phyloP scores from a whole-genome alignment of 1,140 invertebrate genomes.

The Drosophila melanogaster region DNA sequence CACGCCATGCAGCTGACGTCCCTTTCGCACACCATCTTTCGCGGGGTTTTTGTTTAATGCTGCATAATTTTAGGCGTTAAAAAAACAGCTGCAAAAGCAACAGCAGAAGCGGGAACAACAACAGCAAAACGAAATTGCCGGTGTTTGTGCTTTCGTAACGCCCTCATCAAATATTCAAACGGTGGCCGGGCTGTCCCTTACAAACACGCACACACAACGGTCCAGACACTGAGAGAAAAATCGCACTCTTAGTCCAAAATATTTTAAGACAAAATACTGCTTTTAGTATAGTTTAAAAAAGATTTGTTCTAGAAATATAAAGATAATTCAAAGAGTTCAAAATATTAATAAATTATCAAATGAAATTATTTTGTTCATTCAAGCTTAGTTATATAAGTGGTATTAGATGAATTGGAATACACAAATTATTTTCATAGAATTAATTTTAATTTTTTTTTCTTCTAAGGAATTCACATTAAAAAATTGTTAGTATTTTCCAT shows the following conservation, averaged over 20 bases:
- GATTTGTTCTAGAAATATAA: no score
- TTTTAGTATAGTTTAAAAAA: no score
- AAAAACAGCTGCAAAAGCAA: constrained; percentile 60
- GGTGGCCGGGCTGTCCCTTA: constrained; percentile 54
- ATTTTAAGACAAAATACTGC: no score
- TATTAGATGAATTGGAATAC: no score
- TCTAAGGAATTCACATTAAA: no score
- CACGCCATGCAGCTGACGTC: not conserved
- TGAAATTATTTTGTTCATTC: not conserved
- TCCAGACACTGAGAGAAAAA: constrained; percentile 33
- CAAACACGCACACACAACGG: constrained; percentile 27
- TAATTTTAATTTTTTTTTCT: no score
- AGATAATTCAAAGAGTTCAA: no score
- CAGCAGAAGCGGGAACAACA: constrained; percentile 32
- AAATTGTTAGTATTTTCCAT: no score
- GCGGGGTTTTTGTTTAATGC: constrained; percentile 66
- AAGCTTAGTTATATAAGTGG: not conserved
- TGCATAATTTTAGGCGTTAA: constrained; percentile 80
- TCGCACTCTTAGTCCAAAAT: fast-evolving
- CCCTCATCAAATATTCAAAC: constrained; percentile 82
- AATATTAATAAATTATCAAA: not conserved
- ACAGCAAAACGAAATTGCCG: constrained; percentile 65
- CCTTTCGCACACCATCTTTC: constrained; percentile 30
- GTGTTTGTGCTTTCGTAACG: constrained; percentile 65
- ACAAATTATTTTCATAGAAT: no score